Evolutionary conservation across 1,140 invertebrate species (phyloP).

Genomic region (Choristoneura fumiferana): DNA sequence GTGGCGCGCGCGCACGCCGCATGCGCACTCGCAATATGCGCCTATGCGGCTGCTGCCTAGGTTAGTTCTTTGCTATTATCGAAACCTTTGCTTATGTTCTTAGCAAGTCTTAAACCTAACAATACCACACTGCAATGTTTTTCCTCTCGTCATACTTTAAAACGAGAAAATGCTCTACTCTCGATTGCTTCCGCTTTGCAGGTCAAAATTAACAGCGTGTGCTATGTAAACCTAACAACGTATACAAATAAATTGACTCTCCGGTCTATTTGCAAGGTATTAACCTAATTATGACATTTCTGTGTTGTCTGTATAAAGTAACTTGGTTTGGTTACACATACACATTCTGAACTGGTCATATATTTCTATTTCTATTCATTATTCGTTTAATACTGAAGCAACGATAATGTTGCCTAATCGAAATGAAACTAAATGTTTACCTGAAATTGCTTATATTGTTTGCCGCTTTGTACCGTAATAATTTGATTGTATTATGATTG

Average conservation of each 20-base stretch:
- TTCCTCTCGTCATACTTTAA: too few relatives aligned
- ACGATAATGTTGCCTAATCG: too few relatives aligned
- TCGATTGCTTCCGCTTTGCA: conserved; percentile 1
- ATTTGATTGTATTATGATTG: too few relatives aligned
- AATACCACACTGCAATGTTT: too few relatives aligned
- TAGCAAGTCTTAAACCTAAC: too few relatives aligned
- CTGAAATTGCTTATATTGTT: too few relatives aligned
- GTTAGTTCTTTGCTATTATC: conserved; percentile 41
- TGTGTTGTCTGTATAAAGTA: conserved; percentile 6
- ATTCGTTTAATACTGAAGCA: too few relatives aligned
- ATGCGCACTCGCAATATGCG: conserved; percentile 60
- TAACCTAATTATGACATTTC: conserved; percentile 19
- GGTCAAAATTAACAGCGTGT: conserved; percentile 6
- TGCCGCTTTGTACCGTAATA: too few relatives aligned
- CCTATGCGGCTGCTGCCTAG: conserved; percentile 71
- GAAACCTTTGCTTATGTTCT: too few relatives aligned
- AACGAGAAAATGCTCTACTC: too few relatives aligned
- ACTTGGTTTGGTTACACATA: background rate
- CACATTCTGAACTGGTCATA: background rate
- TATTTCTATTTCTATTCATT: background rate
- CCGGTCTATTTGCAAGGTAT: conserved; percentile 5
- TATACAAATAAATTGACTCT: background rate
- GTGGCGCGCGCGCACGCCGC: conserved; percentile 42
- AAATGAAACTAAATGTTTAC: too few relatives aligned
- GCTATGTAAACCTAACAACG: background rate